Evolutionary conservation across 2,113 vertebrate genomes (phyloP), one percentile per base, ranked within the genome.

Genomic region (Heteronetta atricapilla): DNA sequence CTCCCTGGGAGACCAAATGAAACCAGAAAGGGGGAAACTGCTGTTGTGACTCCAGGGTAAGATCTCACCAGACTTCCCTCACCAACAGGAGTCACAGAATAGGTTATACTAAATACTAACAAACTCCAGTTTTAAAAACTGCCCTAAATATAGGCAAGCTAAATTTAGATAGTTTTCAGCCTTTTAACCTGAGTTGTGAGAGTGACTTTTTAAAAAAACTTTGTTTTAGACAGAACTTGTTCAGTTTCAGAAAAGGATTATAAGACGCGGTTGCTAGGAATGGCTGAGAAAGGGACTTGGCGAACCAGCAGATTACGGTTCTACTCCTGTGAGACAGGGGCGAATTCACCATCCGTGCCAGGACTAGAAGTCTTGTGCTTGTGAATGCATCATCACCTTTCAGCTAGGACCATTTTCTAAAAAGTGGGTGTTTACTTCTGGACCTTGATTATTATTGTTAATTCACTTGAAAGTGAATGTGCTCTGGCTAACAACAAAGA

Each of bases 1-100:
- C 92, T 95, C 75, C 83, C 82, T 66, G 74, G 83, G 93, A 96
- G 34, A 88, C 81, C 84, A 96, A 94, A 96, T 95, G 95, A 96
- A 97, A 92, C 63, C 70, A 92, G 84, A 73, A 92, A 95, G 84
- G 93, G 66, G 70, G 92, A 89, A 95, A 89, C 76, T 84, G 55
- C 58, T 94, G 38, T 75, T 95, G 26, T 82, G 80, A 94, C 92
- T 93, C 59, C 69, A 94, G 94, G 94, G 73, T 69, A 93, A 90
- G 60, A 88, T 90, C 79, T 88, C 66, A 81, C 34, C 83, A 92
- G 77, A 84, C 79, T 83, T 92, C 31, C 58, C 53, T 79, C 0
- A 0, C 74, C 82, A 73, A 86, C 86, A 22, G 69, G 77, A 62
- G 86, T 86, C 88, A 96, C 62, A 66, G 88, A 86, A 36, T 31